Conservation (phyloP, 2,797 vertebrate genomes). For the Sitta carolinensis region DNA sequence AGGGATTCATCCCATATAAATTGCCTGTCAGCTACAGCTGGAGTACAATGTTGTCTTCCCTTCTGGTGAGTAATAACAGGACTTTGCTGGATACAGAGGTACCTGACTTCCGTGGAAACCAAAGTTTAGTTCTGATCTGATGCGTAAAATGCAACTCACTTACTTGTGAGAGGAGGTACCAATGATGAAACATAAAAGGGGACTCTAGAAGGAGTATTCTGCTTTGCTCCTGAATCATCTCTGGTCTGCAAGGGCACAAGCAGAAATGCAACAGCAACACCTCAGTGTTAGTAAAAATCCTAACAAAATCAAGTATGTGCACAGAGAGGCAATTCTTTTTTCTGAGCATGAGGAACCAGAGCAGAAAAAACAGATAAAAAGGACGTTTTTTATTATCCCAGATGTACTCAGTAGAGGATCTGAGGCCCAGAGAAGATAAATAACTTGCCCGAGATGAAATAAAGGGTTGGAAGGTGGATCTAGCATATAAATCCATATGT, state of each 20-base stretch:
- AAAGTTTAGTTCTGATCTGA: neutral
- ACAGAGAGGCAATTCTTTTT: neutral
- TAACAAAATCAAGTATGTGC: neutral
- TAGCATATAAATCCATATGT: neutral
- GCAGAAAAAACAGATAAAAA: neutral
- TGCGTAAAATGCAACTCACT: neutral
- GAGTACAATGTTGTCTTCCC: neutral
- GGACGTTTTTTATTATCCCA: neutral
- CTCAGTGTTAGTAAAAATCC: neutral
- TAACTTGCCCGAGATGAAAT: neutral
- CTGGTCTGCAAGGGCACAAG: neutral
- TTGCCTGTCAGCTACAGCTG: slow-evolving; percentile 10
- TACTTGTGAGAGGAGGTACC: neutral
- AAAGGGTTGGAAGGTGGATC: neutral
- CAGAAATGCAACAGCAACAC: neutral
- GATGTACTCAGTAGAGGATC: neutral
- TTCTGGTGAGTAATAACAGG: slow-evolving; percentile 3
- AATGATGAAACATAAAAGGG: neutral
- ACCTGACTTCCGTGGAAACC: slow-evolving; percentile 40
- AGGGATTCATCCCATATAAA: slow-evolving; percentile 13
- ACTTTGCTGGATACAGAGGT: neutral
- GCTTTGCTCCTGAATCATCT: neutral
- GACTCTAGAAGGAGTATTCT: neutral
- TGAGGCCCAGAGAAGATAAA: neutral
- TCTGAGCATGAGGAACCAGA: neutral